Evolutionary conservation across 2,888 invertebrate genomes (phyloP), one percentile per base, ranked within the genome.

Genomic region (Gerris lacustris): DNA sequence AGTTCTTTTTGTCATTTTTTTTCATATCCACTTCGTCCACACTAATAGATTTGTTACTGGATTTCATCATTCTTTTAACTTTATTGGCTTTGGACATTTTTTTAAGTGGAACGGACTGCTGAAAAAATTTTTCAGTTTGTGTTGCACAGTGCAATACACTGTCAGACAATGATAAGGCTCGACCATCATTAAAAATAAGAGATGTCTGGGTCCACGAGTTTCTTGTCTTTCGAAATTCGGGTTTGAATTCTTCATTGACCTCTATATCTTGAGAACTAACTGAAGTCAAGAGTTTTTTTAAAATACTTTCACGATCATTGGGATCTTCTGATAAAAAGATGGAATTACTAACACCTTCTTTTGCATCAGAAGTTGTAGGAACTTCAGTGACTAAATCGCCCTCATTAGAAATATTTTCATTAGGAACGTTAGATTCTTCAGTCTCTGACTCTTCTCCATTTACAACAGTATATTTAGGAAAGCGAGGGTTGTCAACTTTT

Each of bases 11-110:
- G 11, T 69, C 69, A 4, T 69, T 63, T 70, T 71, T 72, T 67
- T 72, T 72, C 73, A 76, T 73, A 69, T 76, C 76, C 15, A 76
- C 72, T 75, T 76, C 76, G 71, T 76, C 76, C 4, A 76, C 76
- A 68, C 74, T 76, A 44, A 76, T 76, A 31, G 76, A 73, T 72
- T 76, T 76, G 63, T 73, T 71, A 44, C 71, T 70, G 6, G 69
- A 45, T 45, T 70, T 68, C 15, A 72, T 70, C 31, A 64, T 18
- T n/a, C 18, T 9, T n/a, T 31, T 18, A 17, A 9, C 7, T 18
- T 18, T 64, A 17, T 17, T 64, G 7, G 64, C 7, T 64, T 64
- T n/a, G 1, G n/a, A 9, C 2, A 31, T n/a, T n/a, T 18, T n/a
- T 64, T 64, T 31, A 9, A 64, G 7, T 18, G 64, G 64, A n/a